Evolutionary conservation across 2,113 vertebrate species (phyloP).

Genomic region (Lycaon pictus): DNA sequence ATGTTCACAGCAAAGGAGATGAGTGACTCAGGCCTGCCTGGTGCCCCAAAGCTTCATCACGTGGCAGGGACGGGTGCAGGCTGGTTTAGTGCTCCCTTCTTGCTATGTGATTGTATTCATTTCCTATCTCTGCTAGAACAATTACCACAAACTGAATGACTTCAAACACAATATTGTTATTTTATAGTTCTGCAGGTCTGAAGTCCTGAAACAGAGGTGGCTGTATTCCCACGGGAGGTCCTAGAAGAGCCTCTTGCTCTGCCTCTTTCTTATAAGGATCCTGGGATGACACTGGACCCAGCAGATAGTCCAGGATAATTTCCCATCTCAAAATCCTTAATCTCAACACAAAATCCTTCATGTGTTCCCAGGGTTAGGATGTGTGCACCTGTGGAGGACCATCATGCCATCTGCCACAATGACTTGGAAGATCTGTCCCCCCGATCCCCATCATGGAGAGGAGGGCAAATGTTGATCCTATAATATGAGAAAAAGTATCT

Average conservation of each 20-base stretch:
- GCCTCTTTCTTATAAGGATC: neutral
- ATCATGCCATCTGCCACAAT: neutral
- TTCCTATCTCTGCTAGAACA: too few relatives aligned
- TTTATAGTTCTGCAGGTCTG: neutral
- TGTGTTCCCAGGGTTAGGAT: neutral
- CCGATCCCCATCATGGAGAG: neutral
- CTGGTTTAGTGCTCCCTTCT: neutral
- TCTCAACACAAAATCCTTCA: neutral
- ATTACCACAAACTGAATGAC: rapidly evolving
- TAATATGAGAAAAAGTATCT: neutral
- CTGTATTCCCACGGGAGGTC: neutral
- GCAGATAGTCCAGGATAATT: neutral
- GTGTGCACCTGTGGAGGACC: neutral
- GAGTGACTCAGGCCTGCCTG: neutral
- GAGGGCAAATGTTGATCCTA: too few relatives aligned
- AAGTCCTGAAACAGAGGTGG: neutral
- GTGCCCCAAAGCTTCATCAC: neutral
- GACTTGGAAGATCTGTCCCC: neutral
- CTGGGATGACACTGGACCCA: neutral
- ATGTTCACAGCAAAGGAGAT: neutral
- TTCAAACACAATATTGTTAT: neutral
- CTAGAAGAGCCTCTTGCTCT: neutral
- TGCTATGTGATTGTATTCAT: rapidly evolving
- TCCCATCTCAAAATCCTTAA: neutral
- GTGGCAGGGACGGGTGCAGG: rapidly evolving